Base-by-base conservation (phyloP, 2,113 vertebrate genomes). In the Chiloscyllium plagiosum region DNA sequence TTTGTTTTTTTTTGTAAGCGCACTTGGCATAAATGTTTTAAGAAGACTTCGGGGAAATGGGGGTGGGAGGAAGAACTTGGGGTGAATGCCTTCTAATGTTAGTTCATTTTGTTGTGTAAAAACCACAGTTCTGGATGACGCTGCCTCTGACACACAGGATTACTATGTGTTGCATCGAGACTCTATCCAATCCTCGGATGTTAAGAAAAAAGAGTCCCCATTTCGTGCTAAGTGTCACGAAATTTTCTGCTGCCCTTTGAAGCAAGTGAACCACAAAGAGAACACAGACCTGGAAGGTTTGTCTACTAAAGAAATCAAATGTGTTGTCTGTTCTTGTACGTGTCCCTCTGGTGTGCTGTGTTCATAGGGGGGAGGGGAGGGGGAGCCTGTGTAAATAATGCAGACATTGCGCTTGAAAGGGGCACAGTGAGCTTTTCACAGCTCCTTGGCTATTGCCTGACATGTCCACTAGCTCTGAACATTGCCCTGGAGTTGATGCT, bases 151-250 rank as follows among this genome's bases (percentile, higher is more conserved):
- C 99, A 99, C 99, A 98, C 99, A 99, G 98, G 99, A 99, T 98
- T 99, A 99, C 98, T 99, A 99, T 99, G 99, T 99, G 99, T 99
- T 99, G 98, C 99, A 99, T 97, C 99, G 99, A 99, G 99, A 99
- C 98, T 99, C 99, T 97, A 99, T 99, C 99, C 99, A 99, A 98
- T 99, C 99, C 96, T 99, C 99, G 98, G 99, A 99, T 98, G 98
- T 99, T 99, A 99, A 99, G 98, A 99, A 98, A 99, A 99, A 99
- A 98, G 99, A 99, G 98, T 99, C 99, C 98, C 99, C 99, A 96
- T 99, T 99, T 99, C 99, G 99, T 98, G 98, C 99, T 99, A 99
- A 99, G 98, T 99, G 99, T 98, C 99, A 99, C 97, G 99, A 99
- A 99, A 99, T 99, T 99, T 99, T 99, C 99, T 99, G 99, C 99